Conservation (phyloP, 2,797 vertebrate species). For the Hippocampus kuda region DNA sequence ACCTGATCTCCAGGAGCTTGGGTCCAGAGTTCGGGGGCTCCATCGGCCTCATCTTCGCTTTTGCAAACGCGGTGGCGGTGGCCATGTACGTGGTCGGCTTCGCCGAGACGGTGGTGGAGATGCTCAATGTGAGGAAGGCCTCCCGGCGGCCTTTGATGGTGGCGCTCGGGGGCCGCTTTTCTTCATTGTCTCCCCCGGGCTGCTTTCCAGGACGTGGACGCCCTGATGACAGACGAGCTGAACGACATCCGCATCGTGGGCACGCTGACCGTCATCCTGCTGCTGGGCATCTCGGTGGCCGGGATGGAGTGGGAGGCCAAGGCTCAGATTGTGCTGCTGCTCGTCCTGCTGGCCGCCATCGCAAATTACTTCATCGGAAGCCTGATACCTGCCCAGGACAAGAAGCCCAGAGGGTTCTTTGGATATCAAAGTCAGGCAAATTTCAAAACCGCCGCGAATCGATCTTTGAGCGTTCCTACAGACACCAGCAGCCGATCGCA, state of each 20-base stretch:
- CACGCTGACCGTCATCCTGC: conserved; percentile 81
- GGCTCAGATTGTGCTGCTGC: conserved; percentile 89
- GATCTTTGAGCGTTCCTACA: neutral
- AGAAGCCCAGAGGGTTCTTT: conserved; percentile 86
- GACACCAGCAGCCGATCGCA: neutral
- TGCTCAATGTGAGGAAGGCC: conserved; percentile 73
- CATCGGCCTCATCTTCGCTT: conserved; percentile 92
- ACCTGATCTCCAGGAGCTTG: conserved; percentile 91
- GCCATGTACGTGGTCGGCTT: conserved; percentile 98
- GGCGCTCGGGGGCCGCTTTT: neutral
- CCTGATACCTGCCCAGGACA: conserved; percentile 79
- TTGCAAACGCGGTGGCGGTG: conserved; percentile 94
- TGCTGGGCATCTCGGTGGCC: conserved; percentile 90
- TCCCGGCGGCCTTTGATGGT: too few relatives aligned
- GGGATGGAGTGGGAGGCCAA: conserved; percentile 98
- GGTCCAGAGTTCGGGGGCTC: conserved; percentile 95
- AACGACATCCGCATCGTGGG: conserved; percentile 93
- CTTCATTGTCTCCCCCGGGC: neutral
- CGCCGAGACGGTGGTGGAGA: conserved; percentile 87
- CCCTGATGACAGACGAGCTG: conserved; percentile 81
- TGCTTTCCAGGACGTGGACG: conserved; percentile 71
- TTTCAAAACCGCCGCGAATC: neutral
- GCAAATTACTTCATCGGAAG: conserved; percentile 84
- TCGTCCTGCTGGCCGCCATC: conserved; percentile 83
- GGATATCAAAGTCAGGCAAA: conserved; percentile 75